Conservation (phyloP, 2,113 vertebrate species). For the Rhea pennata region DNA sequence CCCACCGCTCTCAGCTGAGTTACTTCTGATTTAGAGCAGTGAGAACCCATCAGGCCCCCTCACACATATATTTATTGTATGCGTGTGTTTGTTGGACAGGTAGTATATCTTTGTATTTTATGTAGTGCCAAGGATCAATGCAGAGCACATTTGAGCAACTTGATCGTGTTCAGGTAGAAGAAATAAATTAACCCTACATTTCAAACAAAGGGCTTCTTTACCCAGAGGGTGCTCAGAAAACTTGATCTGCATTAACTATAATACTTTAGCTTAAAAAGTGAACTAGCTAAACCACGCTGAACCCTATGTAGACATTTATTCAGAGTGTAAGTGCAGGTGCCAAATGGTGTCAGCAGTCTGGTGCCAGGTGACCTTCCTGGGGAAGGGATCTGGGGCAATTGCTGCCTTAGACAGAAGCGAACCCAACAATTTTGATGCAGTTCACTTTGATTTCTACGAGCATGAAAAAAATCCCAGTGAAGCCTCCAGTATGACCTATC, state of each 20-base stretch:
- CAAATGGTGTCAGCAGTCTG: background rate
- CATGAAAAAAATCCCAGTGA: background rate
- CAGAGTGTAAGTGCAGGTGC: background rate
- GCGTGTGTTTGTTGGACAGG: background rate
- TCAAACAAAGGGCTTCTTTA: background rate
- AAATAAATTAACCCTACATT: background rate
- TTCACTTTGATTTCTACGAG: background rate
- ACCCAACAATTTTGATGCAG: background rate
- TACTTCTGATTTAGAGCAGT: background rate
- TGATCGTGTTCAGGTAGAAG: background rate
- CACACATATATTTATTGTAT: background rate
- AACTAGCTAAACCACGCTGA: background rate
- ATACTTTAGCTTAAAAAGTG: background rate
- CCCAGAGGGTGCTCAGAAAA: background rate
- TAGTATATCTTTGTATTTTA: background rate
- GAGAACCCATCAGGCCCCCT: background rate
- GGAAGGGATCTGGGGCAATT: background rate
- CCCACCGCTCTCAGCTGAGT: background rate
- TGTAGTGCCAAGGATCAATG: background rate
- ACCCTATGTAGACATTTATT: background rate
- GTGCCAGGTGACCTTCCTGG: background rate
- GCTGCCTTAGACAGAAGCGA: background rate
- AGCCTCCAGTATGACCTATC: background rate
- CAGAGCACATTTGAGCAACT: background rate
- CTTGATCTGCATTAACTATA: background rate